Evolutionary conservation across 2,797 vertebrate species (phyloP), one percentile per base, ranked within the genome.

Genomic region (Pseudomugil tenellus): DNA sequence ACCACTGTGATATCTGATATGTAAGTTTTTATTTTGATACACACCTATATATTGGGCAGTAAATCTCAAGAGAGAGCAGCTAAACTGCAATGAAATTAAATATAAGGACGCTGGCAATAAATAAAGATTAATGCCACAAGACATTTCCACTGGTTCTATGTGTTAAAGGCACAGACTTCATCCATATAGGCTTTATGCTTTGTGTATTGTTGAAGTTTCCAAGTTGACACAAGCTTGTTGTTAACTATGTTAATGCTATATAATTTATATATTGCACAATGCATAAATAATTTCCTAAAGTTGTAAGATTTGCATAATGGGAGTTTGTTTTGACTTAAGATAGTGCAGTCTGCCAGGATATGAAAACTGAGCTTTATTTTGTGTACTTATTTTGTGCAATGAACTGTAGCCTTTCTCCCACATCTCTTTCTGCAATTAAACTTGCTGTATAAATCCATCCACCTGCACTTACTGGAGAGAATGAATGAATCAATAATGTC

Each of bases 401-500:
- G 74, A 84, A 76, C 81, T 61, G 12, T 17, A 66, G 74, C 66
- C 46, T 46, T 1, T 19, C 77, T 74, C 56, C 59, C 51, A 55
- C 43, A 73, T 80, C 31, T 63, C 66, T 41, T 70, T 68, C 64
- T 64, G 28, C 53, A 72, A 72, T 89, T 80, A 74, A 82, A 84
- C 48, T 25, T 66, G 64, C 31, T 70, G 49, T 79, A 76, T 66
- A 32, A 80, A 73, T 72, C 64, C 53, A 61, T 88, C 63, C 79
- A n/a, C 54, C 76, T 79, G 87, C 71, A 80, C 79, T 80, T 77
- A 91, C 91, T 89, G 79, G 69, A 88, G 79, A 46, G 48, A 64
- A 86, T 80, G 79, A 85, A 75, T 86, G 83, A 87, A 86, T 90
- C 83, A 90, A 85, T 87, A 90, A 82, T 82, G 74, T 67, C 84